phyloP scores from a whole-genome alignment of 1,140 invertebrate species.

The Aphelenchoides avenae region DNA sequence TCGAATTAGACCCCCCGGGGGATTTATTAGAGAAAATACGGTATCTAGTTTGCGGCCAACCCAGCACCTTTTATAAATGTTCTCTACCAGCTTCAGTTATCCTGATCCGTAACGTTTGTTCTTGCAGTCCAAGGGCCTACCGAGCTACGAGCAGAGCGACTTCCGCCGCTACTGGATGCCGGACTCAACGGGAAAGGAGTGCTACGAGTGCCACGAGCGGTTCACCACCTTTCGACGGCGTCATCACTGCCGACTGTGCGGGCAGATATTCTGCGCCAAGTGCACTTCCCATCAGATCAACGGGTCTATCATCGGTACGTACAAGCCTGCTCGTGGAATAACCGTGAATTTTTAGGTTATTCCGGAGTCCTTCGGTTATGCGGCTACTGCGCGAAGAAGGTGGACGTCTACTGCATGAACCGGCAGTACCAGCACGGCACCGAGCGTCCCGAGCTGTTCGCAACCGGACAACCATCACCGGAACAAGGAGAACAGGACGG shows the following conservation, averaged over 20 bases:
- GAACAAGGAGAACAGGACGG: too few relatives aligned
- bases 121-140: too few relatives aligned
- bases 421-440: too few relatives aligned
- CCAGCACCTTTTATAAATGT: too few relatives aligned
- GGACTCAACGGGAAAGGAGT: slow-evolving; percentile 88
- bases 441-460: too few relatives aligned
- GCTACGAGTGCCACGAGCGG: slow-evolving; percentile 88
- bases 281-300: slow-evolving; percentile 20
- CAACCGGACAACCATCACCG: too few relatives aligned
- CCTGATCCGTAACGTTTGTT: too few relatives aligned
- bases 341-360: slow-evolving; percentile 51
- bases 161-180: slow-evolving; percentile 96
- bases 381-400: slow-evolving; percentile 47
- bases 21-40: too few relatives aligned
- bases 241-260: slow-evolving; percentile 81
- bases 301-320: slow-evolving; percentile 13
- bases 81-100: too few relatives aligned
- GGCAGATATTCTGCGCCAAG: slow-evolving; percentile 70
- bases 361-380: slow-evolving; percentile 52
- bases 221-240: slow-evolving; percentile 86
- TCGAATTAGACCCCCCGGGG: too few relatives aligned
- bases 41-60: too few relatives aligned
- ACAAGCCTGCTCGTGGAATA: too few relatives aligned
- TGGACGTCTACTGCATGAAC: slow-evolving; percentile 35
- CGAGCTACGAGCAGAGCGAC: slow-evolving; percentile 30